phyloP scores from a whole-genome alignment of 1,140 invertebrate genomes.

The Mercenaria mercenaria region DNA sequence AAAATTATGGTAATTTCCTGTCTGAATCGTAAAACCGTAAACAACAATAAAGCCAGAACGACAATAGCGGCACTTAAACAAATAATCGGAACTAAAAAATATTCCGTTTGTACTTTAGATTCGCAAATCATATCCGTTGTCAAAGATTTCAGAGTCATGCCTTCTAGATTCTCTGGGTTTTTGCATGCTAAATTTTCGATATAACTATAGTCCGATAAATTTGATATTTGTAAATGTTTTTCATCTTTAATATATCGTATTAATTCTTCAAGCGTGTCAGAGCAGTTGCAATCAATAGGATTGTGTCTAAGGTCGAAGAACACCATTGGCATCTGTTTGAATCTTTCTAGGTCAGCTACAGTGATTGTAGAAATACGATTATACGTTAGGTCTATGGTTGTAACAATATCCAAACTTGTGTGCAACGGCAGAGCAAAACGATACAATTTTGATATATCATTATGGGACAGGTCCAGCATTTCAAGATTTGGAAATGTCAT shows the following conservation, averaged over 20 bases:
- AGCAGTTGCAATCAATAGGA: constrained; percentile 73
- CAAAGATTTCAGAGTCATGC: constrained; percentile 55
- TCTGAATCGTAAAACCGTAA: constrained; percentile 70
- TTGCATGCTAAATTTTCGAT: constrained; percentile 68
- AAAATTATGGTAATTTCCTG: constrained; percentile 79
- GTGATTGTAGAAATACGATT: constrained; percentile 72
- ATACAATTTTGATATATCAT: constrained; percentile 68
- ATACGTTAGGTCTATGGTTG: constrained; percentile 67
- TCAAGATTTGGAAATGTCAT: constrained; percentile 71
- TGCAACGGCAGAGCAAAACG: constrained; percentile 52
- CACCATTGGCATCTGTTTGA: constrained; percentile 57
- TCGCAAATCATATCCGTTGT: constrained; percentile 57
- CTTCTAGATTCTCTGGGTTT: constrained; percentile 53
- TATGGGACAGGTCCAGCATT: constrained; percentile 72
- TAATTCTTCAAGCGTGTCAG: constrained; percentile 55
- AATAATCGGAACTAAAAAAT: constrained; percentile 65
- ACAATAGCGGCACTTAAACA: constrained; percentile 66
- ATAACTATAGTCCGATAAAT: constrained; percentile 68
- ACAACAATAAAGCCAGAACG: constrained; percentile 64
- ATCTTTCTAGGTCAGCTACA: constrained; percentile 58
- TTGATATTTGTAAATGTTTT: constrained; percentile 25
- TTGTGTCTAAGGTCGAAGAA: constrained; percentile 72
- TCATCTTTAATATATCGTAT: constrained; percentile 59
- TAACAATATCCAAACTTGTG: neutral
- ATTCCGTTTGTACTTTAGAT: neutral